Evolutionary conservation across 2,888 invertebrate species (phyloP).

Genomic region (Bruchidius siliquastri): DNA sequence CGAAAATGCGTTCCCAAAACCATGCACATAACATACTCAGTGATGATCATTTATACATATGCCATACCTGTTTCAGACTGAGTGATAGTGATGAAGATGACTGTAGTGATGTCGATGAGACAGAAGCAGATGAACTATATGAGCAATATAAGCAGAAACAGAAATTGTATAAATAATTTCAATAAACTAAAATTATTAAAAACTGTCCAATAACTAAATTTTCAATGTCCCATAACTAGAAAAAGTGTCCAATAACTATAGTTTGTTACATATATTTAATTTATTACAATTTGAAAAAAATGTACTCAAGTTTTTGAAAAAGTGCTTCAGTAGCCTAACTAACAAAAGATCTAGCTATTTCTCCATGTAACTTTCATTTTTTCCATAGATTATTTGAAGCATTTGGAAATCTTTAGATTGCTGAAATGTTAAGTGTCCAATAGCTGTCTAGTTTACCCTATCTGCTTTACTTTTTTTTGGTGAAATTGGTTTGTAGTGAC

Average conservation of each 20-base stretch:
- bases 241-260: background rate
- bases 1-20: background rate
- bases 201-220: background rate
- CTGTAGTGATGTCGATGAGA: background rate
- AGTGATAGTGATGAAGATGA: background rate
- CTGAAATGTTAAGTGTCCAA: too few species aligned
- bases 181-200: background rate
- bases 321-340: too few species aligned
- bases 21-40: background rate
- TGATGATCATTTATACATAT: too few species aligned
- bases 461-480: too few species aligned
- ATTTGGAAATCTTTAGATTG: too few species aligned
- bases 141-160: background rate
- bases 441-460: too few species aligned
- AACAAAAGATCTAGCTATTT: too few species aligned
- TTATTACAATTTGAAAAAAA: background rate
- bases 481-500: too few species aligned
- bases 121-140: background rate
- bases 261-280: background rate
- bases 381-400: too few species aligned
- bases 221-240: background rate
- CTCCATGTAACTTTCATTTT: too few species aligned
- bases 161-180: background rate
- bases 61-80: background rate
- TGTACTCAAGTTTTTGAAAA: too few species aligned